Conservation (phyloP, 2,888 invertebrate genomes). For the Abrostola triplasia region DNA sequence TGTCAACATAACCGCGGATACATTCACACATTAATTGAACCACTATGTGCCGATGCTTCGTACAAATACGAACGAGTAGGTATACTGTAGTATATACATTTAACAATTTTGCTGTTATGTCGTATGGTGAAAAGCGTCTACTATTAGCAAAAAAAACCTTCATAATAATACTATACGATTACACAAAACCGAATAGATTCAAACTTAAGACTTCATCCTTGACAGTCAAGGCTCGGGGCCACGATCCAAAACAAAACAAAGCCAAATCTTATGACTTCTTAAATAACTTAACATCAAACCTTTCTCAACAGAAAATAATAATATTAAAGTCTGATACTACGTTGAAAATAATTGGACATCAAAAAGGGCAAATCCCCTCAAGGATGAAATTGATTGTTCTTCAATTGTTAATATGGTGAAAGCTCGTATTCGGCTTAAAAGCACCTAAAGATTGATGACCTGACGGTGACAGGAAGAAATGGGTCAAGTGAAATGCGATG, state of each 20-base stretch:
- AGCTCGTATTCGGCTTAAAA: constrained; percentile 37
- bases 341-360: constrained; percentile 24
- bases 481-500: constrained; percentile 38
- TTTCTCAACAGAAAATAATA: background rate
- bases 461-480: constrained; percentile 24
- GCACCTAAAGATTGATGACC: constrained; percentile 43
- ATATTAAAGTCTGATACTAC: constrained; percentile 6
- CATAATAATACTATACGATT: too few species aligned
- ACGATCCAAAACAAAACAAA: too few species aligned
- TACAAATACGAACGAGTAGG: background rate
- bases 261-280: too few species aligned
- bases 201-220: too few species aligned
- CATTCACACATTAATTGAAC: constrained; percentile 32
- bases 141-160: too few species aligned
- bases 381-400: constrained; percentile 37
- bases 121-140: too few species aligned
- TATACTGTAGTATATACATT: background rate
- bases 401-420: constrained; percentile 40
- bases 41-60: background rate
- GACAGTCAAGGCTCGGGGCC: too few species aligned
- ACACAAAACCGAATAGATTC: too few species aligned
- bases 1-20: constrained; percentile 9
- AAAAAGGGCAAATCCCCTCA: constrained; percentile 17
- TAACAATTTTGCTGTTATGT: background rate
- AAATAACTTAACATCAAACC: background rate